Evolutionary conservation across 2,797 vertebrate species (phyloP).

Genomic region (Anabacerthia variegaticeps): DNA sequence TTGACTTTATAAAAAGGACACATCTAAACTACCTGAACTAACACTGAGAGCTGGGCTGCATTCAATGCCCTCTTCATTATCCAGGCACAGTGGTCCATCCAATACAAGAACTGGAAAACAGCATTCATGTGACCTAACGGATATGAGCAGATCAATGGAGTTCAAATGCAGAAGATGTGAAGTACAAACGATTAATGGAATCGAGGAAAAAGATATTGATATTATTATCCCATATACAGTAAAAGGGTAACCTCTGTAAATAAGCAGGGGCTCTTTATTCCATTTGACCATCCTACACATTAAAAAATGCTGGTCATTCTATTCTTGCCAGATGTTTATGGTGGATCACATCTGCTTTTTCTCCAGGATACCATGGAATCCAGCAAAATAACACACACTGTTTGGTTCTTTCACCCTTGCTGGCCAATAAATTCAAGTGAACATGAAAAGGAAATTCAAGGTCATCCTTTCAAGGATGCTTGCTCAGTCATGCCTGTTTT

Average conservation of each 20-base stretch:
- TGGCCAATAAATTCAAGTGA: not conserved
- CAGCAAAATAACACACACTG: not conserved
- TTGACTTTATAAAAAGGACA: conserved; percentile 29
- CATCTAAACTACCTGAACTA: not conserved
- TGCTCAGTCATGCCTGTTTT: not conserved
- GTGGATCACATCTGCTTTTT: not conserved
- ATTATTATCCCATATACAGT: not conserved
- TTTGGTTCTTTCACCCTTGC: not conserved
- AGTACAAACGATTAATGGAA: not conserved
- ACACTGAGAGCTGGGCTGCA: not conserved
- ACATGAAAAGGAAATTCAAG: conserved; percentile 18
- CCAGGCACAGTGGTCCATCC: not conserved
- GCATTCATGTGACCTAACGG: not conserved
- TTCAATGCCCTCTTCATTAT: not conserved
- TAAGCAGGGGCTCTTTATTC: not conserved
- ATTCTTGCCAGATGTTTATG: not conserved
- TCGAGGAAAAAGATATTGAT: not conserved
- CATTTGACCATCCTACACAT: not conserved
- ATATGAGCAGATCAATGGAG: not conserved
- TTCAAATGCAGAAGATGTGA: not conserved
- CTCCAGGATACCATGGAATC: not conserved
- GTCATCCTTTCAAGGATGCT: not conserved
- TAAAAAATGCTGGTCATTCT: not conserved
- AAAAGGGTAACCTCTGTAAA: not conserved
- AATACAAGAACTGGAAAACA: not conserved